These are phyloP conservation scores for Dipodomys merriami DNA, from an alignment of 2,113 vertebrate genomes.

Conservation along the genomic window DNA sequence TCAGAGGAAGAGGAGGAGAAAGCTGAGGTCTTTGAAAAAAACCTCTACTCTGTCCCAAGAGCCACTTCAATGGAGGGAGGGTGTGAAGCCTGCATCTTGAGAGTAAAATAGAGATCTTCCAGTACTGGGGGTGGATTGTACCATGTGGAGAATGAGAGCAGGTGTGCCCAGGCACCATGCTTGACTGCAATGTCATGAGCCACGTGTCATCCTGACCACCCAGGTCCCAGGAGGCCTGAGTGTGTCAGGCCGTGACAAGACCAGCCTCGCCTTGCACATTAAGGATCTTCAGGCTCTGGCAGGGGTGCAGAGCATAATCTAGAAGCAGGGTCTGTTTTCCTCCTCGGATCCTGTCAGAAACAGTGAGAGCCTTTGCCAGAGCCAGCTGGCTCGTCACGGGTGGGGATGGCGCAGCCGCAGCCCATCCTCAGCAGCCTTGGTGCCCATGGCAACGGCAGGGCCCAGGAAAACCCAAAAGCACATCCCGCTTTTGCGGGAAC, in stretches of 20 bases:
- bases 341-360: slow-evolving; percentile 59
- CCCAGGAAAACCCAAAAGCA: not conserved
- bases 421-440: not conserved
- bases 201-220: not conserved
- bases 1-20: not conserved
- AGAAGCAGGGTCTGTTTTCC: not conserved
- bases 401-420: not conserved
- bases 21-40: not conserved
- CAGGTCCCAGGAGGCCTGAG: not conserved
- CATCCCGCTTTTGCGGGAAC: not conserved
- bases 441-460: slow-evolving; percentile 63
- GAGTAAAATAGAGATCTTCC: not conserved
- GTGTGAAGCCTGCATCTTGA: not conserved
- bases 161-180: not conserved
- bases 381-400: slow-evolving; percentile 20
- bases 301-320: not conserved
- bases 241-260: not conserved
- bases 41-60: not conserved
- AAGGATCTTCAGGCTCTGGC: not conserved
- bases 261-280: not conserved
- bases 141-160: not conserved
- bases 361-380: slow-evolving; percentile 4
- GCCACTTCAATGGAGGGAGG: not conserved
- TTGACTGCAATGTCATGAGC: not conserved
- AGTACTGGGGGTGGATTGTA: not conserved